Evolutionary conservation across 2,113 vertebrate species (phyloP).

Genomic region (Mustela nigripes): DNA sequence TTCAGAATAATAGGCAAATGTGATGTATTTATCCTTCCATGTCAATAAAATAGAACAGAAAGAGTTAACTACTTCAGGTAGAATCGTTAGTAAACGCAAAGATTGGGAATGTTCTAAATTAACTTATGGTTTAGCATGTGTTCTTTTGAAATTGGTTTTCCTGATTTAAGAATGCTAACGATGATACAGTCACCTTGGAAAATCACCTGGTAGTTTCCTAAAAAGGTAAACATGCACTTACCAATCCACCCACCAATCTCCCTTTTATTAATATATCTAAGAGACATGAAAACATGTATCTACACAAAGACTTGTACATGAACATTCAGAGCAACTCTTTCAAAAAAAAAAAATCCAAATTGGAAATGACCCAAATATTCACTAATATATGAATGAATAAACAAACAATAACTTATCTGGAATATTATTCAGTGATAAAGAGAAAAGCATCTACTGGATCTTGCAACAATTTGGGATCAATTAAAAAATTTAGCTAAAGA

Average conservation of each 20-base stretch:
- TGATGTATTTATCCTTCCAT: constrained; percentile 14
- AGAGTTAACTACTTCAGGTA: background rate
- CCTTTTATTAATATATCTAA: background rate
- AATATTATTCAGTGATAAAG: background rate
- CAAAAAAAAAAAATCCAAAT: background rate
- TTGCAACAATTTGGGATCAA: background rate
- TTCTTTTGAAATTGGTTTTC: background rate
- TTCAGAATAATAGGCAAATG: background rate
- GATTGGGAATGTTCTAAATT: constrained; percentile 9
- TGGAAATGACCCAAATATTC: background rate
- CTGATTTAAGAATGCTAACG: background rate
- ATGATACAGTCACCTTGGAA: background rate
- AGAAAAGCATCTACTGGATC: background rate
- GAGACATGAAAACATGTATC: background rate
- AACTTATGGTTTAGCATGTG: background rate
- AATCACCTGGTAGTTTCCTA: background rate
- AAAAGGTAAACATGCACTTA: background rate
- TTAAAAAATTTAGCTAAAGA: background rate
- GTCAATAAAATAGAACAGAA: constrained; percentile 33
- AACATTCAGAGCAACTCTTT: background rate
- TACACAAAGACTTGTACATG: background rate
- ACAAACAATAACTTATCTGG: background rate
- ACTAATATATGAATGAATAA: background rate
- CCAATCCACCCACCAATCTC: background rate
- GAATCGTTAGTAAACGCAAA: background rate